Evolutionary conservation across 2,888 invertebrate species (phyloP).

Genomic region (Melitaea athalia): DNA sequence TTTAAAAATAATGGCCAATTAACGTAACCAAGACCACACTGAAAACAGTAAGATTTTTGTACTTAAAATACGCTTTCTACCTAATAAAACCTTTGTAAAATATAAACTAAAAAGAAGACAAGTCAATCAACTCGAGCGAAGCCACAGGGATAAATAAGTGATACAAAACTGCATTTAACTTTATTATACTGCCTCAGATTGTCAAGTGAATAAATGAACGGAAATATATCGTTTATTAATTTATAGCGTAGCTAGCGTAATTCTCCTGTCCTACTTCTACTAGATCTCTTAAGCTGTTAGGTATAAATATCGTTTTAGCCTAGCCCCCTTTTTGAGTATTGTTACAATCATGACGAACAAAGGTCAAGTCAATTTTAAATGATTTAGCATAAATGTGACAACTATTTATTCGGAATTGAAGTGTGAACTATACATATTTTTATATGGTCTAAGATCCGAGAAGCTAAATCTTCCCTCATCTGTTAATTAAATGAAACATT

Average conservation of each 20-base stretch:
- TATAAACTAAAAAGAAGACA: background rate
- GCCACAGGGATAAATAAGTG: background rate
- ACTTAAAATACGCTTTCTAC: too few relatives aligned
- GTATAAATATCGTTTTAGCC: background rate
- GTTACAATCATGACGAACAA: background rate
- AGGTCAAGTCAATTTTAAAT: background rate
- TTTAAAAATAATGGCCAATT: background rate
- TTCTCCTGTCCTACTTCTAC: constrained; percentile 4
- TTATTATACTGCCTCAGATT: constrained; percentile 1
- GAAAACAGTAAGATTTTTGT: too few relatives aligned
- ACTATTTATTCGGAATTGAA: too few relatives aligned
- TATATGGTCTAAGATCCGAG: too few relatives aligned
- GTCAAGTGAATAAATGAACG: constrained; percentile 10
- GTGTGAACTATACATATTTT: too few relatives aligned
- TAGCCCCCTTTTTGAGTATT: background rate
- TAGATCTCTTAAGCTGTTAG: background rate
- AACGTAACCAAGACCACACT: background rate
- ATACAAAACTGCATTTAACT: background rate
- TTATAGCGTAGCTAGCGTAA: background rate
- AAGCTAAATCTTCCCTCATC: too few relatives aligned
- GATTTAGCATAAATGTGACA: background rate
- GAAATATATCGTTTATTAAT: constrained; percentile 11
- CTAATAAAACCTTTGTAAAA: too few relatives aligned
- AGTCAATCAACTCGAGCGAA: background rate
- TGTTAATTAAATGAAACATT: too few relatives aligned